A percentile compares a stretch with the other conserved stretches of the same genome.
Evolutionary conservation across 53 echinoderm and acorn worm genomes (phyloP).

Genomic region (Luidia sarsii): DNA sequence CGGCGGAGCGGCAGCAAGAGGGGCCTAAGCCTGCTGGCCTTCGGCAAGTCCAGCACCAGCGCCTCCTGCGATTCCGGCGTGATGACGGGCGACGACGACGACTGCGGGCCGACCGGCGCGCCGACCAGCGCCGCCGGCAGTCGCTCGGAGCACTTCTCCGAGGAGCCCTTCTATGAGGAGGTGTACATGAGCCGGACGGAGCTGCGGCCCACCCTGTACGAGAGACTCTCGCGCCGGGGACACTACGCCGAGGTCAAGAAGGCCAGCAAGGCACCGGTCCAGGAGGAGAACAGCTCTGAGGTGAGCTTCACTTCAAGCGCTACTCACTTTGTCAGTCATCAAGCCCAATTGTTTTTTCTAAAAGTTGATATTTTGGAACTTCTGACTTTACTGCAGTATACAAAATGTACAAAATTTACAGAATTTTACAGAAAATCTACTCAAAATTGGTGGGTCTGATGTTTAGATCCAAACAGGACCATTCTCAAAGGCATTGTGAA

Average conservation of each 20-base stretch:
- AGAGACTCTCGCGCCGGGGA: conserved; percentile 19
- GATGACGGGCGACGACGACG: conserved; percentile 72
- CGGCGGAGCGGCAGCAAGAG: conserved; percentile 32
- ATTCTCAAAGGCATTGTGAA: no score
- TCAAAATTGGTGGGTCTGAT: no score
- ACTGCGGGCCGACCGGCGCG: background rate
- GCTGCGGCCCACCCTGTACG: conserved; percentile 48
- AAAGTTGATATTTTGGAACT: no score
- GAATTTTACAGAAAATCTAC: no score
- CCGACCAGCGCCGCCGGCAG: background rate
- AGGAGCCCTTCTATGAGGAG: conserved; percentile 74
- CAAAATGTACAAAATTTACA: no score
- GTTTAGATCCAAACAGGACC: no score
- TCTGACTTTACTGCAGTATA: no score
- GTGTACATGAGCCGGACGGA: conserved; percentile 59
- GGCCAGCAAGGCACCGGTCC: conserved; percentile 66
- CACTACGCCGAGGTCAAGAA: conserved; percentile 62
- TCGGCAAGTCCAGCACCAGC: conserved; percentile 59
- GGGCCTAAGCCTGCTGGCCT: conserved; percentile 40
- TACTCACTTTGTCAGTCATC: no score
- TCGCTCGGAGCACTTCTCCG: conserved; percentile 20
- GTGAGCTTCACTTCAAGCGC: conserved; percentile 28
- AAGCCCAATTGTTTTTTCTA: no score
- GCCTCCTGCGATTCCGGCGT: conserved; percentile 75
- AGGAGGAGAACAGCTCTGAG: conserved; percentile 77